Evolutionary conservation across 2,113 vertebrate species (phyloP).

Genomic region (Elachura formosa): DNA sequence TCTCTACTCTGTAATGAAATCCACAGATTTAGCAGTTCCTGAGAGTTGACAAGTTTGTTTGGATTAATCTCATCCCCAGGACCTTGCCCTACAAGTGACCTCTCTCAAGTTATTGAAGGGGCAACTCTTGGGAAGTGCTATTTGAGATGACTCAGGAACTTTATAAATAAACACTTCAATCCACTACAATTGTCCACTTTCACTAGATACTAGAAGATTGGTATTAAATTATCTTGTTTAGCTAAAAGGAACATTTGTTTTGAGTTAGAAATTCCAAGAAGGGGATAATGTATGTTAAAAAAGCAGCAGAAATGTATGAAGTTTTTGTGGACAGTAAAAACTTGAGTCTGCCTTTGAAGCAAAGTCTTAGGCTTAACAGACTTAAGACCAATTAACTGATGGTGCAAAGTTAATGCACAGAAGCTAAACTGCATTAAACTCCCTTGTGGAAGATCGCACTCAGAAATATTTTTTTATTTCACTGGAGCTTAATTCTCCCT

Average conservation of each 20-base stretch:
- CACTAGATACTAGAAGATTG: not conserved
- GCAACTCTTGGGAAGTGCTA: not conserved
- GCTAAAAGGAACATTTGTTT: not conserved
- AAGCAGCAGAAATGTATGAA: not conserved
- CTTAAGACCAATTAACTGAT: constrained; percentile 12
- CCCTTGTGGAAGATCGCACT: not conserved
- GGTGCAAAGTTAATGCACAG: not conserved
- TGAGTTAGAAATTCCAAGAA: not conserved
- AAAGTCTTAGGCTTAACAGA: not conserved
- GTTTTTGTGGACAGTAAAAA: not conserved
- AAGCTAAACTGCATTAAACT: constrained; percentile 2
- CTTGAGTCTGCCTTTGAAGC: not conserved
- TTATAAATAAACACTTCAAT: not conserved
- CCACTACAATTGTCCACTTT: not conserved
- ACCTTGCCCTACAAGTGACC: not conserved
- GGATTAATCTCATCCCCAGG: not conserved
- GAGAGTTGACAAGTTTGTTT: not conserved
- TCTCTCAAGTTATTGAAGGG: not conserved
- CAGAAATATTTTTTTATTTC: constrained; percentile 15
- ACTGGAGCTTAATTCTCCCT: not conserved
- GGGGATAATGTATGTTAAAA: not conserved
- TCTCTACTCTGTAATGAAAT: not conserved
- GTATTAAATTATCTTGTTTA: not conserved
- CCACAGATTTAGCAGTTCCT: not conserved
- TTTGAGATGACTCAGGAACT: not conserved